phyloP scores from a whole-genome alignment of 2,113 vertebrate genomes.

The Macaca nemestrina region DNA sequence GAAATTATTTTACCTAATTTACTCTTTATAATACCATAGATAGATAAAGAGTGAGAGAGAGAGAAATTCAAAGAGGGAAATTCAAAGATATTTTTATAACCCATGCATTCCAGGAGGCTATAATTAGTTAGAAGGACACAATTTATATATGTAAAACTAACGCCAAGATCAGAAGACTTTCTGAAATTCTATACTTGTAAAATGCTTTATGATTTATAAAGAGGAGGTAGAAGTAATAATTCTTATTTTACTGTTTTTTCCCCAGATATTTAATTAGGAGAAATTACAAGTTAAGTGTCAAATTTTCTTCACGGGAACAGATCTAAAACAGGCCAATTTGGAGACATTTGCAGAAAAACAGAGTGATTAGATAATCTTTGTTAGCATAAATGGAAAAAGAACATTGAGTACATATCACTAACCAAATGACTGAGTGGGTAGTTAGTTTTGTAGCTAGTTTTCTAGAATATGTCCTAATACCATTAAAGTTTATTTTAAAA shows the following conservation, averaged over 20 bases:
- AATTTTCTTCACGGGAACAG: not conserved
- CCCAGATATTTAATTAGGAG: not conserved
- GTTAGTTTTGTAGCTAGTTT: constrained; percentile 16
- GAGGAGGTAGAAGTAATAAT: not conserved
- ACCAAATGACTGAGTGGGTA: not conserved
- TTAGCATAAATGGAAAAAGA: not conserved
- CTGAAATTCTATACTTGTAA: not conserved
- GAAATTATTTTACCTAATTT: not conserved
- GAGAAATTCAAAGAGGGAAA: not conserved
- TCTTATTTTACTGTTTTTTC: not conserved
- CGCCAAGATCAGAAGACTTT: not conserved
- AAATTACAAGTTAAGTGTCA: not conserved
- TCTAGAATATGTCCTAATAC: not conserved
- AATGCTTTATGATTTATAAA: not conserved
- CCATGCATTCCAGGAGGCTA: not conserved
- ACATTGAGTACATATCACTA: not conserved
- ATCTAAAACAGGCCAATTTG: not conserved
- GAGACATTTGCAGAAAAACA: not conserved
- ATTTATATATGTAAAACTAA: not conserved
- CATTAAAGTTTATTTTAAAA: not conserved
- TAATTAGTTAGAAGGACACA: not conserved
- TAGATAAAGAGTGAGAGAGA: not conserved
- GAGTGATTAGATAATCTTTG: not conserved
- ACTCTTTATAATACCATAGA: not conserved
- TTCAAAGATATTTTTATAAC: not conserved